A percentile compares a stretch with the other conserved stretches of the same genome.
phyloP scores from a whole-genome alignment of 2,797 vertebrate species.

The Fratercula arctica region DNA sequence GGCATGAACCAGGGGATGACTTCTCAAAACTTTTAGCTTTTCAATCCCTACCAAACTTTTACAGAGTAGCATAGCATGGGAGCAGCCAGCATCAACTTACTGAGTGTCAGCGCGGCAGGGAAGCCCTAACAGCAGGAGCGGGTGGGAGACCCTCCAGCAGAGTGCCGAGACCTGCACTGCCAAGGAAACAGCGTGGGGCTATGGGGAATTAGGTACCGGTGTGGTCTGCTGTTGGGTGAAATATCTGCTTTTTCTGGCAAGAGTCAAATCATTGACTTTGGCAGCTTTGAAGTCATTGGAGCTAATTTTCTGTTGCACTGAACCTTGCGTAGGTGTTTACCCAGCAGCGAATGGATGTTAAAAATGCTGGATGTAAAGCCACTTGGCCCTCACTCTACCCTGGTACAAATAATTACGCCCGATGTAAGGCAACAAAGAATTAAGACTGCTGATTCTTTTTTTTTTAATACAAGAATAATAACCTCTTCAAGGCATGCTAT shows the following conservation, averaged over 20 bases:
- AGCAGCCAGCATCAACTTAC: neutral
- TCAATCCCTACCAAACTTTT: neutral
- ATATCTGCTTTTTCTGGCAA: neutral
- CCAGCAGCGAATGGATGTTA: neutral
- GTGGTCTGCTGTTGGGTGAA: neutral
- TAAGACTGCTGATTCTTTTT: neutral
- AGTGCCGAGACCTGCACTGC: neutral
- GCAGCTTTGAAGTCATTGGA: neutral
- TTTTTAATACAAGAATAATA: slow-evolving; percentile 27
- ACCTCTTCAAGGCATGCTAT: neutral
- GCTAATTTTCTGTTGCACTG: neutral
- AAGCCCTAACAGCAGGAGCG: accelerated
- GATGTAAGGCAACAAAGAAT: slow-evolving; percentile 2
- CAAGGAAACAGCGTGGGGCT: neutral
- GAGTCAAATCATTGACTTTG: neutral
- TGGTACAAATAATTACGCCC: neutral
- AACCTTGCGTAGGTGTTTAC: neutral
- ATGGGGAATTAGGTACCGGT: accelerated
- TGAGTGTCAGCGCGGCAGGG: neutral
- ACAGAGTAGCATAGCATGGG: neutral
- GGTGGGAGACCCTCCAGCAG: neutral
- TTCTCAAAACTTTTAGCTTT: neutral
- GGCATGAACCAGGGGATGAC: accelerated
- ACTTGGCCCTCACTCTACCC: neutral
- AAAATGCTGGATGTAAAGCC: neutral